Evolutionary conservation across 2,113 vertebrate species (phyloP), one percentile per base, ranked within the genome.

Genomic region (Callipepla californica): DNA sequence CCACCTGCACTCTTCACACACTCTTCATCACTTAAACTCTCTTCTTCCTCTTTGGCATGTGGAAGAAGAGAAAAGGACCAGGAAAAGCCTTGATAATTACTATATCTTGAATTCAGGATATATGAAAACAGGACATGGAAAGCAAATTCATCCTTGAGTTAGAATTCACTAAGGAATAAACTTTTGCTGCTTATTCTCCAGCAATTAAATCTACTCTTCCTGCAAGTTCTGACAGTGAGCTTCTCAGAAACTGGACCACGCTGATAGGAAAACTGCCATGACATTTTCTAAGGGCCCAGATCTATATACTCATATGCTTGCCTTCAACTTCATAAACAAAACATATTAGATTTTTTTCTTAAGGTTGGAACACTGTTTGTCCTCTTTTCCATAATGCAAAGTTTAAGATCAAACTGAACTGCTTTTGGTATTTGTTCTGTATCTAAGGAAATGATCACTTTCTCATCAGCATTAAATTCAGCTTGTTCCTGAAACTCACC

Each of bases 241-340:
- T 68, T 20, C 4, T 38, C 20, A 50, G 63, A 40, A 72, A 66
- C n/a, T 22, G 75, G 79, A 82, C 36, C 14, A 58, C 23, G 36
- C 30, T 76, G 58, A 58, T 79, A 79, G 10, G 9, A 90, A 78
- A 90, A 81, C 15, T 34, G 36, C 51, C 1, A 0, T 76, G 87
- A 93, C 78, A 87, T 87, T 83, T 91, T 86, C 72, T 69, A 48
- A 89, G 48, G 58, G 40, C 45, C n/a, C 62, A 78, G 36, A 76
- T 34, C 74, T 67, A 19, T 5, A 67, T 4, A 66, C 5, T 38
- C 50, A 51, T 30, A 74, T 42, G 47, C 50, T 89, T 44, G 25
- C 55, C 68, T 74, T 80, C 44, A 92, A 9, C 53, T 86, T 78
- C 69, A 87, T n/a, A 72, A 76, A 36, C n/a, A 21, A 17, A 77